Conservation (phyloP, 2,888 invertebrate genomes). For the Caenorhabditis sp. region DNA sequence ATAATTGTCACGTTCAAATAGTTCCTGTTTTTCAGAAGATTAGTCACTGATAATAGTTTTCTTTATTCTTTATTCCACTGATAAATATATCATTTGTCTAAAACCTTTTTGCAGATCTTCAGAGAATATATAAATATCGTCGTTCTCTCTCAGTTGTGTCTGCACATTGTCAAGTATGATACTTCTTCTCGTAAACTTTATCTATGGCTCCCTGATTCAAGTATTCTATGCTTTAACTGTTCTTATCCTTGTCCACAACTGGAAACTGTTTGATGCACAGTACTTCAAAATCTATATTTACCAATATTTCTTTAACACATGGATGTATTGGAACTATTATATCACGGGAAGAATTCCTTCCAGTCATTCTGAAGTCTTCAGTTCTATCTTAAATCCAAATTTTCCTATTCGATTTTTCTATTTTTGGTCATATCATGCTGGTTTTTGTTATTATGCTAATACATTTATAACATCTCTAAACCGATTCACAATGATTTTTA, state of each 20-base stretch:
- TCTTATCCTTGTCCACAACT: constrained; percentile 14
- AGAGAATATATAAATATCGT: no score
- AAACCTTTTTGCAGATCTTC: no score
- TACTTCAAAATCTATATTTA: constrained; percentile 32
- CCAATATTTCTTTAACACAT: constrained; percentile 31
- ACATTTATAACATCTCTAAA: constrained; percentile 26
- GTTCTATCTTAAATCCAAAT: background rate
- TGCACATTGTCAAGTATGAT: background rate
- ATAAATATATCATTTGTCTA: no score
- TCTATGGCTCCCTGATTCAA: constrained; percentile 16
- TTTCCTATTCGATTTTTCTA: constrained; percentile 18
- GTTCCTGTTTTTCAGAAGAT: no score
- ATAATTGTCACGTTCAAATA: no score
- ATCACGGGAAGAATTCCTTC: constrained; percentile 13
- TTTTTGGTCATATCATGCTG: constrained; percentile 16
- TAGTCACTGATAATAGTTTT: no score
- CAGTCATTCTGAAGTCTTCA: background rate
- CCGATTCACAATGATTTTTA: constrained; percentile 23
- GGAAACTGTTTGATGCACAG: constrained; percentile 29
- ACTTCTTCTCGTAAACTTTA: constrained; percentile 15
- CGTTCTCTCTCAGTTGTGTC: no score
- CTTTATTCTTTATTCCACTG: no score
- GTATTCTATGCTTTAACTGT: constrained; percentile 23
- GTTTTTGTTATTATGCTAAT: constrained; percentile 23
- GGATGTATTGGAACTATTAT: constrained; percentile 30